phyloP scores from a whole-genome alignment of 2,797 vertebrate species.

The Hapalemur alaotrensis region DNA sequence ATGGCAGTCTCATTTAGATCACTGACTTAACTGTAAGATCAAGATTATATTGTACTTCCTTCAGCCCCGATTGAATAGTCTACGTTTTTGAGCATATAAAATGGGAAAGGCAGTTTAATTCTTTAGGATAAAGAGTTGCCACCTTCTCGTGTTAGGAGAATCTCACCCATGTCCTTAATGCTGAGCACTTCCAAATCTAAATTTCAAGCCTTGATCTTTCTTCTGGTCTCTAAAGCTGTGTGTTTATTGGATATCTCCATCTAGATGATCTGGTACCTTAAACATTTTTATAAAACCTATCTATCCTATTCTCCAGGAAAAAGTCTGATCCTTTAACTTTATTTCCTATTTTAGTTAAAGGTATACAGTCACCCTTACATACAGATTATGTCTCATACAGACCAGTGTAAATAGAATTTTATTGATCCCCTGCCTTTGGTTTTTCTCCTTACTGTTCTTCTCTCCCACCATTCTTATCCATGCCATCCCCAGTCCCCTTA shows the following conservation, averaged over 20 bases:
- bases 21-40: neutral
- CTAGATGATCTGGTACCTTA: neutral
- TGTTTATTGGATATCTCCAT: neutral
- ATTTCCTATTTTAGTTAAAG: neutral
- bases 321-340: neutral
- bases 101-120: neutral
- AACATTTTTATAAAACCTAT: neutral
- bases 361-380: neutral
- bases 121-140: neutral
- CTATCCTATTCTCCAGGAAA: neutral
- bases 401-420: neutral
- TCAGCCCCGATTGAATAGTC: neutral
- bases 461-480: neutral
- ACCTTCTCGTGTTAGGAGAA: neutral
- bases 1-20: neutral
- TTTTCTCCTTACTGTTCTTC: neutral
- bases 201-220: neutral
- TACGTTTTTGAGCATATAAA: constrained; percentile 17
- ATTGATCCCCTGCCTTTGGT: neutral
- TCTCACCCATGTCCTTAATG: neutral
- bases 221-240: neutral
- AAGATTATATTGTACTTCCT: constrained; percentile 5
- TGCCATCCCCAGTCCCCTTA: accelerated
- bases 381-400: neutral
- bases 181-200: neutral